Evolutionary conservation across 1,140 invertebrate genomes (phyloP), one percentile per base, ranked within the genome.

Genomic region (Pygmarrhopalites habei): DNA sequence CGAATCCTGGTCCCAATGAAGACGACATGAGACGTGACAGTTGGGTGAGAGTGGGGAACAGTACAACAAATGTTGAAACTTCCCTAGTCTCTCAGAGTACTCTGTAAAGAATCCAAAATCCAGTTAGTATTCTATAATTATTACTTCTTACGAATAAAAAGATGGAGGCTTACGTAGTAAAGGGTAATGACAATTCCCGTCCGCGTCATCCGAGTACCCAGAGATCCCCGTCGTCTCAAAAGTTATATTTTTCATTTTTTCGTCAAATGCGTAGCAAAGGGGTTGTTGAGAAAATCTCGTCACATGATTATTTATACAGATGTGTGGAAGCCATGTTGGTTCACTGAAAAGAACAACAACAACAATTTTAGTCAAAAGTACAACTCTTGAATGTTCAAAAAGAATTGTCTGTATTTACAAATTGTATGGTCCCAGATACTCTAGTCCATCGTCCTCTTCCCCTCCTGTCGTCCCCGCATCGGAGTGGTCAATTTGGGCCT

Each of bases 181-280:
- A 14, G 64, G 65, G 44, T 70, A 70, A 35, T 66, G 68, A 23
- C 68, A 70, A 19, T 64, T 66, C 1, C 62, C 65, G 29, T 69
- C 64, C 2, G 51, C 26, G 26, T 62, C 62, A 1, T 2, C 17
- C n/a, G n/a, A n/a, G 10, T 56, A 62, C 5, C 68, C 68, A 7
- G 64, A 51, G 10, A 66, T 58, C 2, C 29, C 58, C 12, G 30
- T 3, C 12, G 53, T 47, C 21, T 66, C 17, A 17, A 70, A 28
- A 26, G 17, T 39, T 30, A 70, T 57, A 21, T 65, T 52, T 5
- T 66, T 44, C 68, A 64, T 64, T 15, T 65, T 23, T n/a, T 58
- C 41, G 32, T 64, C 60, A 43, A 61, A 67, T 4, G 46, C 62
- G 29, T 66, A 62, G 60, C 68, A 70, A 5, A 70, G 26, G 7